phyloP scores from a whole-genome alignment of 2,797 vertebrate species.

The Hemibagrus guttatus region DNA sequence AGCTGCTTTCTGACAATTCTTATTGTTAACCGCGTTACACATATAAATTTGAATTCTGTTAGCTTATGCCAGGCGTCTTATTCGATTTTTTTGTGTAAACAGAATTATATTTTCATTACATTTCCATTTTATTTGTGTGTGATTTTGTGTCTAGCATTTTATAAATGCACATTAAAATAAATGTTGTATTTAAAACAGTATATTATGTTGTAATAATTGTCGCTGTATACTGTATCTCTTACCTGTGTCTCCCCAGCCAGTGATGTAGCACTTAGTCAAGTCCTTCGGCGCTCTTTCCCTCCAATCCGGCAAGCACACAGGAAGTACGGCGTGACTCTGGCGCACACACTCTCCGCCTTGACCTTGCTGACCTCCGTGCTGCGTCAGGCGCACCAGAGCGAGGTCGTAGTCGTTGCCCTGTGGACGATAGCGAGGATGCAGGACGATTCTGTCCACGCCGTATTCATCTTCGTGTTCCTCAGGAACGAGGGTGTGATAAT shows the following conservation, averaged over 20 bases:
- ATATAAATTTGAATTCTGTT: not conserved
- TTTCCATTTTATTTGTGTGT: not conserved
- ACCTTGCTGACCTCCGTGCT: slow-evolving; percentile 66
- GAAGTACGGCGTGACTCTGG: slow-evolving; percentile 86
- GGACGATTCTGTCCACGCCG: slow-evolving; percentile 82
- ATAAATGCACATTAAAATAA: not conserved
- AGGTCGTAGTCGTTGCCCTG: slow-evolving; percentile 91
- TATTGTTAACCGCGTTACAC: not conserved
- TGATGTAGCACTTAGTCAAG: slow-evolving; percentile 88
- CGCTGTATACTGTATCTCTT: slow-evolving; percentile 39
- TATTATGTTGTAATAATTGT: not conserved
- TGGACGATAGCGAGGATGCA: slow-evolving; percentile 82
- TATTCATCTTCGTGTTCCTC: slow-evolving; percentile 94
- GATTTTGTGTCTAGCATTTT: not conserved
- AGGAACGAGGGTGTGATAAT: slow-evolving; percentile 92
- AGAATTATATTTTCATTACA: not conserved
- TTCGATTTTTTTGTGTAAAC: not conserved
- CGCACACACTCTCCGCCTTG: slow-evolving; percentile 75
- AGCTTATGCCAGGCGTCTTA: not conserved
- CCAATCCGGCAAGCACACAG: slow-evolving; percentile 85
- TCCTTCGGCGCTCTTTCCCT: slow-evolving; percentile 87
- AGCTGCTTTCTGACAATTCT: too few relatives aligned
- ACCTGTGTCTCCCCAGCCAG: slow-evolving; percentile 99
- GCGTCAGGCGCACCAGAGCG: slow-evolving; percentile 83
- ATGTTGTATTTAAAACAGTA: not conserved